Percentiles rank a stretch among this genome's conserved stretches.
Evolutionary conservation across 2,113 vertebrate genomes (phyloP).

Genomic region (Melozone crissalis): DNA sequence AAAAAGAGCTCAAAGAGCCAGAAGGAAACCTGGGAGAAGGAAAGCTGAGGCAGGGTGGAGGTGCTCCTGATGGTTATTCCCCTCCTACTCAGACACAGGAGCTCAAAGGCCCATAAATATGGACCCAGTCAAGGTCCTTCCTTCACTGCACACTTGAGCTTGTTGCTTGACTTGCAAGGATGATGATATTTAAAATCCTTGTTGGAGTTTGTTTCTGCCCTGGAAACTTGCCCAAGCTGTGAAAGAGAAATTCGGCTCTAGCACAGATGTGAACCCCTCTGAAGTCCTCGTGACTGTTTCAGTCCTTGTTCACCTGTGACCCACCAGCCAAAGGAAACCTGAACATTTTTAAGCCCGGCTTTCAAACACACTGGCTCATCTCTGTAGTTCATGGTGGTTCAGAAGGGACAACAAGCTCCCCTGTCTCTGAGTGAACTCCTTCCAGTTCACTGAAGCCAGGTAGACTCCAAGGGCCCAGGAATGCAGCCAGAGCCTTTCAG

Average conservation of each 20-base stretch:
- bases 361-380: background rate
- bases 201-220: background rate
- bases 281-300: background rate
- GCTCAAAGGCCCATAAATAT: background rate
- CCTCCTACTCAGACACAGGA: background rate
- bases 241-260: background rate
- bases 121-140: background rate
- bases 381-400: background rate
- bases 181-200: background rate
- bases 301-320: background rate
- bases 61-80: background rate
- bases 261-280: background rate
- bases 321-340: background rate
- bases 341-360: background rate
- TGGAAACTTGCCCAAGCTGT: background rate
- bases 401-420: background rate
- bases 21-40: background rate
- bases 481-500: slow-evolving; percentile 4
- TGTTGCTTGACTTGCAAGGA: background rate
- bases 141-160: background rate
- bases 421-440: background rate
- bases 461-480: background rate
- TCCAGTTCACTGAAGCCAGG: background rate
- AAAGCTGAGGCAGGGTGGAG: background rate
- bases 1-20: background rate